Base-by-base conservation (phyloP, 2,113 vertebrate species). In the Chitala chitala region DNA sequence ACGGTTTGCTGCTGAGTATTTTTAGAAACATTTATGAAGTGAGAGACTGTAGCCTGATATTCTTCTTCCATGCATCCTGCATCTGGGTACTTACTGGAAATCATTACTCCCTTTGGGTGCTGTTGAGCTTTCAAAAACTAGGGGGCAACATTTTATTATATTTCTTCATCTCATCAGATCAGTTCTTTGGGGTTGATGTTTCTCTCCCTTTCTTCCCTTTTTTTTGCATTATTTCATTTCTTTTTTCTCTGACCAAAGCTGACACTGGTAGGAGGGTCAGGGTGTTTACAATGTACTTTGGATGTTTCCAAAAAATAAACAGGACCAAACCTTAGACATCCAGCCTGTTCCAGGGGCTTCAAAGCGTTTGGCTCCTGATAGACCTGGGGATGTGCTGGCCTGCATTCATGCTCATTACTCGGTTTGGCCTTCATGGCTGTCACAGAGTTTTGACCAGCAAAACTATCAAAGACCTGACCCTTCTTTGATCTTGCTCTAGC, bases 141-240 rank as follows among this genome's bases (percentile, higher is more conserved):
- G 86, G 69, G 68, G 66, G 75, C 8, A 79, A 80, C 73, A 83
- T 81, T 82, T 71, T 31, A 36, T n/a, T 55, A 51, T 10, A 22
- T 54, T 53, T 70, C 17, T 6, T 42, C n/a, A 42, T 66, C 40
- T 66, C 36, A 22, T 44, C 40, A 36, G 59, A 1, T 17, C 38
- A 29, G 20, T 1, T 63, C 59, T 38, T 38, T 29, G 20, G 2
- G 7, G 17, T 8, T 22, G 33, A 29, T 38, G 29, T 38, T 58
- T 63, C 3, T 42, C 1, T 10, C n/a, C 38, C 40, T 44, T 10
- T n/a, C 59, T n/a, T n/a, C 22, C 64, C 24, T 44, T 24, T 38
- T 26, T 38, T 22, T 38, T 29, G 17, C 8, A 63, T 66, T 46
- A n/a, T 26, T 44, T 66, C 24, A 44, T n/a, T 12, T 33, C 64